Evolutionary conservation across 2,888 invertebrate species (phyloP).

Genomic region (Tyria jacobaeae): DNA sequence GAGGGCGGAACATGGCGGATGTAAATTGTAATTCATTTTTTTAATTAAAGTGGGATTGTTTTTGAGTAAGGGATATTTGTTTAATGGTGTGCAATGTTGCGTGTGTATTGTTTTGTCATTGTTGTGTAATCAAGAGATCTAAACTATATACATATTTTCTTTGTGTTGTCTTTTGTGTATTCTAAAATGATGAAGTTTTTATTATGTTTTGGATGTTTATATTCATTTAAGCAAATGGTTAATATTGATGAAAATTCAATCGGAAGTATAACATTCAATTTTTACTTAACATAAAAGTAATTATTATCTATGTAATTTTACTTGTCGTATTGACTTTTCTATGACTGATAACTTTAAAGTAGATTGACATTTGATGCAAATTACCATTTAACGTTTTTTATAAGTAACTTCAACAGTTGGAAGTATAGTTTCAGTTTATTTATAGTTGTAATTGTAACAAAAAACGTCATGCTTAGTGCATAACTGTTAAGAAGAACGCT

Average conservation of each 20-base stretch:
- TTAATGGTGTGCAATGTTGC: slow-evolving; percentile 17
- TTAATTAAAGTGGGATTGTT: slow-evolving; percentile 22
- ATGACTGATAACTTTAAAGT: not conserved
- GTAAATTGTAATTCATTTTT: slow-evolving; percentile 18
- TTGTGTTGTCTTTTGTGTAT: not conserved
- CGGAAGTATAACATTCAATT: no score
- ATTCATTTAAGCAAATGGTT: not conserved
- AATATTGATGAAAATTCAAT: no score
- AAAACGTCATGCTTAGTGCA: no score
- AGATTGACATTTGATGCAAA: not conserved
- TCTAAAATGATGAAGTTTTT: not conserved
- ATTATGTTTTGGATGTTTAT: not conserved
- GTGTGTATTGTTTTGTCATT: slow-evolving; percentile 5
- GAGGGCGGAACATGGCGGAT: slow-evolving; percentile 11
- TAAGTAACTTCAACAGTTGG: no score
- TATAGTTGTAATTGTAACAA: no score
- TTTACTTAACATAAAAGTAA: no score
- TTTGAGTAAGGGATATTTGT: slow-evolving; percentile 15
- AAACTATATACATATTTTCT: not conserved
- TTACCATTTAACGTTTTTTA: no score
- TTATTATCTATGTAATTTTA: no score
- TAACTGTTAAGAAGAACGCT: no score
- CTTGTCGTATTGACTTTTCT: not conserved
- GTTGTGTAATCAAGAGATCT: slow-evolving; percentile 3
- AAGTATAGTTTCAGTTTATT: no score